A percentile compares a stretch with the other conserved stretches of the same genome.
Conservation (phyloP, 2,888 invertebrate genomes). For the Quadroppia sp. region DNA sequence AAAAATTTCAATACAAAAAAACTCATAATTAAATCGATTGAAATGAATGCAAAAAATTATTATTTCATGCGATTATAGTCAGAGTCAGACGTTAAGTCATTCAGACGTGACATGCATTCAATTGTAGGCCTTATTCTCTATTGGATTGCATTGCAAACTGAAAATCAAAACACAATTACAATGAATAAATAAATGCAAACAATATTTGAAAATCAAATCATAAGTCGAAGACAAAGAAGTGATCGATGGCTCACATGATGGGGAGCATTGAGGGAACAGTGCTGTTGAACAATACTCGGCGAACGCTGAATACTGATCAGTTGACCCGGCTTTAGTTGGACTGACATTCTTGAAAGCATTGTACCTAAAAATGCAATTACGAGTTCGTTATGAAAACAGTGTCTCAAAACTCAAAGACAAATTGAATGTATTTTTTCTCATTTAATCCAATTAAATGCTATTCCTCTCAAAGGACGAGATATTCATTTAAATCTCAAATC, state of each 20-base stretch:
- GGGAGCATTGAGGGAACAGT: constrained; percentile 45
- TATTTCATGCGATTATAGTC: constrained; percentile 25
- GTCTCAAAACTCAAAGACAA: background rate
- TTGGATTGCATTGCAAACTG: background rate
- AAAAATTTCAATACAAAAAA: background rate
- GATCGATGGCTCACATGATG: constrained; percentile 44
- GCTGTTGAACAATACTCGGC: constrained; percentile 40
- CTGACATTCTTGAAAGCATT: constrained; percentile 45
- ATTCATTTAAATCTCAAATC: background rate
- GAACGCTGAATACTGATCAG: constrained; percentile 44
- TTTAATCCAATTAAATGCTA: background rate
- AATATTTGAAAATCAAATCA: background rate
- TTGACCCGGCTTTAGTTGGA: constrained; percentile 45
- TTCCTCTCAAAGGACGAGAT: background rate
- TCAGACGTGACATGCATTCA: constrained; percentile 33
- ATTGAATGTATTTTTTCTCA: too few relatives aligned
- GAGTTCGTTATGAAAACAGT: background rate
- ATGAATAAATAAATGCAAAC: constrained; percentile 1
- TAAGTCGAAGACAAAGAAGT: background rate
- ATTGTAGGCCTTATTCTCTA: background rate
- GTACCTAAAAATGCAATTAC: constrained; percentile 40
- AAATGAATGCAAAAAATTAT: constrained; percentile 22
- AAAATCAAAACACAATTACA: constrained; percentile 10
- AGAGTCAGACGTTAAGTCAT: background rate
- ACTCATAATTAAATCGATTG: background rate